phyloP scores from a whole-genome alignment of 2,113 vertebrate genomes.

The Albula glossodonta region DNA sequence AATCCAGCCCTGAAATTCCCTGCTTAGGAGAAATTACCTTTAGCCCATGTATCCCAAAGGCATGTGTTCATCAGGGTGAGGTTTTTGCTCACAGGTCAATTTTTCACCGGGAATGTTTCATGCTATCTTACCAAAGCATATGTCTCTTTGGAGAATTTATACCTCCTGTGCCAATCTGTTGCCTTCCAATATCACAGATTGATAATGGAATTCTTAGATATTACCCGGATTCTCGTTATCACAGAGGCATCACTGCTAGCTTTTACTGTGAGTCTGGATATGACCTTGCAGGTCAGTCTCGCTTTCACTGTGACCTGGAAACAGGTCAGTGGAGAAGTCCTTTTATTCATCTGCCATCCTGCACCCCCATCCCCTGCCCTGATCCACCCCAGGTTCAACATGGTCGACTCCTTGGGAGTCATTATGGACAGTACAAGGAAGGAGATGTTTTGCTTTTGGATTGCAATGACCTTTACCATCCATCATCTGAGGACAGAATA shows the following conservation, averaged over 20 bases:
- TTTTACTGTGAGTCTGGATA: conserved; percentile 12
- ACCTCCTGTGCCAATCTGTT: conserved; percentile 3
- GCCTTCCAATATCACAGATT: background rate
- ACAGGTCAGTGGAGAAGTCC: conserved; percentile 20
- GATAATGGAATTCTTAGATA: background rate
- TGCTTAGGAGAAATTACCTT: background rate
- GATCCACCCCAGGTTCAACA: conserved; percentile 3
- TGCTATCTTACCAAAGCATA: background rate
- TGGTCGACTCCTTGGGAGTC: background rate
- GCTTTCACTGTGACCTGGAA: conserved; percentile 3
- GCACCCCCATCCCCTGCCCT: conserved; percentile 10
- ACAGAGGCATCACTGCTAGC: background rate
- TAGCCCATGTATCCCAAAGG: conserved; percentile 1
- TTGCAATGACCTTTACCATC: conserved; percentile 17
- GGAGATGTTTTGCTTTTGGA: conserved; percentile 9
- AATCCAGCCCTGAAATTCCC: conserved; percentile 3
- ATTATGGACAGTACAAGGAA: background rate
- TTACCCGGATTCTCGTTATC: background rate
- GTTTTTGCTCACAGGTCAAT: background rate
- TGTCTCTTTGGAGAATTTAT: conserved; percentile 11
- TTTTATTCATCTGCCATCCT: background rate
- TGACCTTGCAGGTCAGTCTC: background rate
- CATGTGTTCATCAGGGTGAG: background rate
- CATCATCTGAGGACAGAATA: background rate
- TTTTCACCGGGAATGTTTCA: background rate